Evolutionary conservation across 2,113 vertebrate genomes (phyloP).

Genomic region (Brachirus orientalis): DNA sequence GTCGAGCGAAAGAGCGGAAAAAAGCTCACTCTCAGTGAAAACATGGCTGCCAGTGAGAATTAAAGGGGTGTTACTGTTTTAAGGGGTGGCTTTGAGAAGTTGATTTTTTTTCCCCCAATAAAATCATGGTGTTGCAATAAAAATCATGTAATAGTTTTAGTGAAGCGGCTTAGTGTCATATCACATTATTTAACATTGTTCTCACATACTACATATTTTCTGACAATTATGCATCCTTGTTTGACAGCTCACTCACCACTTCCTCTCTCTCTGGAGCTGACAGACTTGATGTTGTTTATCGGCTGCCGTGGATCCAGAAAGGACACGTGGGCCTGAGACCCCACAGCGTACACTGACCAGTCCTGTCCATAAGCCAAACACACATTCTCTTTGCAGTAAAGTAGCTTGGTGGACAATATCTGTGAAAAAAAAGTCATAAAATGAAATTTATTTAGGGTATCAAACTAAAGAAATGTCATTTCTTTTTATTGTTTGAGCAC

Average conservation of each 20-base stretch:
- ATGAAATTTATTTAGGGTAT: not conserved
- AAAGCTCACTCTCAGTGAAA: too few species aligned
- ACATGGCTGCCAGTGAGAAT: too few species aligned
- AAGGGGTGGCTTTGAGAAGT: too few species aligned
- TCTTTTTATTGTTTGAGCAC: not conserved
- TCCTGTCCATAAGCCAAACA: conserved; percentile 96
- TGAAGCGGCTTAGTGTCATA: too few species aligned
- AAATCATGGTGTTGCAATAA: too few species aligned
- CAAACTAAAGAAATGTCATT: not conserved
- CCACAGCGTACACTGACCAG: conserved; percentile 97
- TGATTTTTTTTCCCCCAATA: too few species aligned
- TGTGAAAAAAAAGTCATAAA: conserved; percentile 55
- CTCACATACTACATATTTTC: too few species aligned
- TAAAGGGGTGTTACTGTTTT: too few species aligned
- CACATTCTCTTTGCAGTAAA: conserved; percentile 97
- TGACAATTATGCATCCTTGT: too few species aligned
- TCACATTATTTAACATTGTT: too few species aligned
- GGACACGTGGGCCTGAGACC: conserved; percentile 97
- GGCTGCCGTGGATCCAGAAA: conserved; percentile 96
- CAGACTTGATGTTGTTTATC: conserved; percentile 89
- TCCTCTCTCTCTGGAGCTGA: conserved; percentile 93
- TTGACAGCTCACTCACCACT: conserved; percentile 84
- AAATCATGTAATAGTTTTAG: too few species aligned
- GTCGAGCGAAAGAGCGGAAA: too few species aligned
- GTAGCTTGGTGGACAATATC: conserved; percentile 95